A percentile compares a stretch with the other conserved stretches of the same genome.
Conservation (phyloP, 2,113 vertebrate species). For the Entelurus aequoreus region DNA sequence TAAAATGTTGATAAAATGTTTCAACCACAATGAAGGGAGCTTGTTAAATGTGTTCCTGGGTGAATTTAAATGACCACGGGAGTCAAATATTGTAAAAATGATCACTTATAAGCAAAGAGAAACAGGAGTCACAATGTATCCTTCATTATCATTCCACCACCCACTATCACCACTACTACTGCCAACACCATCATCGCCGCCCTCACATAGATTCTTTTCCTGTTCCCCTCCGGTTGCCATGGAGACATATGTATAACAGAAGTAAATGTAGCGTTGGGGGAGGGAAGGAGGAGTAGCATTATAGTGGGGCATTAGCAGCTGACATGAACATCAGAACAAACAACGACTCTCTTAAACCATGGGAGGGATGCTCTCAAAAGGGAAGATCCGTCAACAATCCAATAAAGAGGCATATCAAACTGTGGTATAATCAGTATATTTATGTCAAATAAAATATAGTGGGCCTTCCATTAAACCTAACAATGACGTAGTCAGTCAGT, state of each 20-base stretch:
- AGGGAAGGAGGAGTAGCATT: slow-evolving; percentile 9
- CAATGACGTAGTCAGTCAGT: background rate
- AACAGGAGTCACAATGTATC: slow-evolving; percentile 16
- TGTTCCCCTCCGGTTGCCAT: slow-evolving; percentile 41
- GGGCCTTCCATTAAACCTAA: background rate
- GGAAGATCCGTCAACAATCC: background rate
- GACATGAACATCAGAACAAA: slow-evolving; percentile 18
- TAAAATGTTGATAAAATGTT: no score
- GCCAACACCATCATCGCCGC: slow-evolving; percentile 33
- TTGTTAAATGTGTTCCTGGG: background rate
- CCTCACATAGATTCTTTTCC: slow-evolving; percentile 38
- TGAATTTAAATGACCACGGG: background rate
- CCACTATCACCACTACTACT: slow-evolving; percentile 36
- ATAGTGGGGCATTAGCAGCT: slow-evolving; percentile 5
- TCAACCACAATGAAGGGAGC: no score
- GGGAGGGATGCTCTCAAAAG: background rate
- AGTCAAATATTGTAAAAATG: slow-evolving; percentile 15
- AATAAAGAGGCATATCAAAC: background rate
- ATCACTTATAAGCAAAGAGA: slow-evolving; percentile 17
- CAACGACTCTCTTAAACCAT: slow-evolving; percentile 1
- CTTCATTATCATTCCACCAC: slow-evolving; percentile 38
- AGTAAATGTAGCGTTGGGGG: slow-evolving; percentile 7
- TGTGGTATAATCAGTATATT: background rate
- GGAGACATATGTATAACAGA: slow-evolving; percentile 46
- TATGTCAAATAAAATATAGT: background rate